These are phyloP conservation scores for Lagocephalus sceleratus DNA, from an alignment of 2,797 vertebrate species.

Conservation along the genomic window DNA sequence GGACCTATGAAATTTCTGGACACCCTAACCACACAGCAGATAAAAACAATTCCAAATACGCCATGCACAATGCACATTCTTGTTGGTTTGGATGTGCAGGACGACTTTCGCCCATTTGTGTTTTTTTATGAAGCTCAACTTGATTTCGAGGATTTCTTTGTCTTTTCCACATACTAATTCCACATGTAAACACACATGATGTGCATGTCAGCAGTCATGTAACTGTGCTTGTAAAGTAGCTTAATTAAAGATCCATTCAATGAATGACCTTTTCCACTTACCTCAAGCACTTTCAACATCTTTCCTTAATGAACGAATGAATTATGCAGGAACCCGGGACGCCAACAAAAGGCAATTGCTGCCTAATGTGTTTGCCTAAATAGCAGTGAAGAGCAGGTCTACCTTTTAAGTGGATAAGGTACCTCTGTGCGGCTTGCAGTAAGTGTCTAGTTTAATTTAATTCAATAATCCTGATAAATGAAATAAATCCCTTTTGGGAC, in stretches of 20 bases:
- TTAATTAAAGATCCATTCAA: constrained; percentile 75
- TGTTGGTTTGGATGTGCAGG: not conserved
- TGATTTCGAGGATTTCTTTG: constrained; percentile 1
- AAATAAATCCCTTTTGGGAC: constrained; percentile 88
- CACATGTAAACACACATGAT: constrained; percentile 56
- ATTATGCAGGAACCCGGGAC: constrained; percentile 70
- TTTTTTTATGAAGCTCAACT: no score
- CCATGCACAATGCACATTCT: not conserved
- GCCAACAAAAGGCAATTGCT: constrained; percentile 72
- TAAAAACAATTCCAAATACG: not conserved
- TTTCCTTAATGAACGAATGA: constrained; percentile 74
- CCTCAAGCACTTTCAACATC: constrained; percentile 64
- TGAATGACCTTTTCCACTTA: constrained; percentile 71
- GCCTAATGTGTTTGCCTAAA: constrained; percentile 78
- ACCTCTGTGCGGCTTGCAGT: constrained; percentile 72
- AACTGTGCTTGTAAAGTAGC: constrained; percentile 66
- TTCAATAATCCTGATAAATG: constrained; percentile 88
- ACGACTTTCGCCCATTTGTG: no score
- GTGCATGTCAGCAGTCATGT: constrained; percentile 58
- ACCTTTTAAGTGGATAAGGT: constrained; percentile 79
- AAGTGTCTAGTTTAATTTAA: constrained; percentile 87
- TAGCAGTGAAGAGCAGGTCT: constrained; percentile 74
- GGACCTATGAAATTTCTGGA: constrained; percentile 2
- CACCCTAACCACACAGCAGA: not conserved
- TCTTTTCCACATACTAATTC: constrained; percentile 33